A percentile compares a stretch with the other conserved stretches of the same genome.
Evolutionary conservation across 1,140 invertebrate genomes (phyloP).

Genomic region (Trichonephila inaurata): DNA sequence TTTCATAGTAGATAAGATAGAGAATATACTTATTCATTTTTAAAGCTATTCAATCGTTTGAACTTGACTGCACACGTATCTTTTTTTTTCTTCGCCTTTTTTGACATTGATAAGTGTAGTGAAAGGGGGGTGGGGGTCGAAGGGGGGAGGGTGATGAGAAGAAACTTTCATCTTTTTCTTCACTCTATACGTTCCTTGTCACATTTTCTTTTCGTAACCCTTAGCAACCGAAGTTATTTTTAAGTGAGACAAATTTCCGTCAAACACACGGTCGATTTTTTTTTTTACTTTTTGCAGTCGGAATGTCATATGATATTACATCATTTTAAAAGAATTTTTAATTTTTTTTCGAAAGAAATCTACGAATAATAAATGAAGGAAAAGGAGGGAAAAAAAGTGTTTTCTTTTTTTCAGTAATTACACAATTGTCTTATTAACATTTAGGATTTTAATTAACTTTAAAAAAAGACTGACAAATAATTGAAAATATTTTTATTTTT

Average conservation of each 20-base stretch:
- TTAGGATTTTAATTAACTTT: background rate
- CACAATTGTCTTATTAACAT: background rate
- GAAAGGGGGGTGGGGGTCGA: background rate
- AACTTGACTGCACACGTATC: background rate
- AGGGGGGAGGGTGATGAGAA: background rate
- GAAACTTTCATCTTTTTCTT: no score
- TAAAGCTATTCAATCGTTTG: background rate
- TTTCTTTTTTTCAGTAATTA: background rate
- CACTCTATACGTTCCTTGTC: background rate
- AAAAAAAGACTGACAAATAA: no score
- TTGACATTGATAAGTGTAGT: conserved; percentile 4
- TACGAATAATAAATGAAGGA: background rate
- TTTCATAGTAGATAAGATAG: background rate
- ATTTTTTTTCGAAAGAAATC: background rate
- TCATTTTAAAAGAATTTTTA: background rate
- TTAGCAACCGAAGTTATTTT: conserved; percentile 47
- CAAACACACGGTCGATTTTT: background rate
- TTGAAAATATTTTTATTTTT: no score
- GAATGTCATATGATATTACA: background rate
- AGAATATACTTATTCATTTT: background rate
- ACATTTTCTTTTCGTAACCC: conserved; percentile 30
- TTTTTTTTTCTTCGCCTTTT: background rate
- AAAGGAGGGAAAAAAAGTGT: no score
- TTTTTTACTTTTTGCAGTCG: background rate
- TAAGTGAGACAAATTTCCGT: conserved; percentile 48